Evolutionary conservation across 2,888 invertebrate genomes (phyloP).

Genomic region (Ctena decussata): DNA sequence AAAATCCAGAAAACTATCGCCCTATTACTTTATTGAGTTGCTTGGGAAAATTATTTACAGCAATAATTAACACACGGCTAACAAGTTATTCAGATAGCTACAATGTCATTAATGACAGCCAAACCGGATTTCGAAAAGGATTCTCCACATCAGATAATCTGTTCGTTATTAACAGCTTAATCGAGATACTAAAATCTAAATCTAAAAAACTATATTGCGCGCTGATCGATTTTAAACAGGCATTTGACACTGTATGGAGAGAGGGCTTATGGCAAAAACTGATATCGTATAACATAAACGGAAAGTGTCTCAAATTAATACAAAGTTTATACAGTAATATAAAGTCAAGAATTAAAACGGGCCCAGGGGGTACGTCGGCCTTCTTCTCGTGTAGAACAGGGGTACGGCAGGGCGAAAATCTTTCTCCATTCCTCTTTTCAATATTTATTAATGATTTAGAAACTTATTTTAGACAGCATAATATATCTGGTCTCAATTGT

Average conservation of each 20-base stretch:
- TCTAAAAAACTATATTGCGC: slow-evolving; percentile 4
- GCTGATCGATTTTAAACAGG: slow-evolving; percentile 22
- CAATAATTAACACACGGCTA: slow-evolving; percentile 21
- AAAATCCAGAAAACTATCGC: slow-evolving; percentile 26
- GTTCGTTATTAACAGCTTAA: slow-evolving; percentile 14
- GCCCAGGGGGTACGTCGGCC: neutral
- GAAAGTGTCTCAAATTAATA: slow-evolving; percentile 1
- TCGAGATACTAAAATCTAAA: neutral
- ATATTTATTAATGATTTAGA: slow-evolving; percentile 19
- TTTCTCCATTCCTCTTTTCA: slow-evolving; percentile 16
- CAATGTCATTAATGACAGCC: slow-evolving; percentile 8
- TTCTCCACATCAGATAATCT: slow-evolving; percentile 32
- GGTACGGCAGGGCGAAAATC: slow-evolving; percentile 1
- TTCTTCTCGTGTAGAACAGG: neutral
- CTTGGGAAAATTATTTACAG: slow-evolving; percentile 35
- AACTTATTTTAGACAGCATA: neutral
- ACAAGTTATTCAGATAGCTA: neutral
- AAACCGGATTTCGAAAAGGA: slow-evolving; percentile 27
- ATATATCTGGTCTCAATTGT: neutral
- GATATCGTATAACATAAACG: neutral
- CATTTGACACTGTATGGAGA: slow-evolving; percentile 19
- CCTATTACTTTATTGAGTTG: slow-evolving; percentile 31
- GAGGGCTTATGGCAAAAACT: slow-evolving; percentile 34
- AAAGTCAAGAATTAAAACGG: neutral
- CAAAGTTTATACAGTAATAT: slow-evolving; percentile 15